A percentile compares a stretch with the other conserved stretches of the same genome.
Conservation (phyloP, 2,113 vertebrate genomes). For the Camarhynchus parvulus region DNA sequence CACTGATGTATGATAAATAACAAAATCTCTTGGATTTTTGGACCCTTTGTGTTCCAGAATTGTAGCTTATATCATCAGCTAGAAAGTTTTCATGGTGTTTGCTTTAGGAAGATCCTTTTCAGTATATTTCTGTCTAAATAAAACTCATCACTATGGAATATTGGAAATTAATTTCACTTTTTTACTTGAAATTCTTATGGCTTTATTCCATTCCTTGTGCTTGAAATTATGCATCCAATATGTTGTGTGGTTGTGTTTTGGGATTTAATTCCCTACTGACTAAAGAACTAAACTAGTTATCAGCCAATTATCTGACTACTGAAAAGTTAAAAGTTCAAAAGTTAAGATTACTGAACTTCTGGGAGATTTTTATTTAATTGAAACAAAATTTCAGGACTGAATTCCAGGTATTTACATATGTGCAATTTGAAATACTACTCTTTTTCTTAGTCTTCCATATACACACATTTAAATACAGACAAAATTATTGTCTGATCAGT, state of each 20-base stretch:
- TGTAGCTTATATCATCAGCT: background rate
- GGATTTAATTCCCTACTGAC: background rate
- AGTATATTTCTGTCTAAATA: background rate
- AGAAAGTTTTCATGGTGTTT: background rate
- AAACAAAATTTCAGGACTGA: background rate
- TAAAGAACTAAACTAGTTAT: background rate
- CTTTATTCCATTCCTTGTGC: background rate
- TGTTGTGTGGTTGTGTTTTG: background rate
- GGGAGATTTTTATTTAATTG: background rate
- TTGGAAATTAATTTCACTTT: background rate
- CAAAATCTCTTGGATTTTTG: constrained; percentile 6
- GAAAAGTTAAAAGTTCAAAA: background rate
- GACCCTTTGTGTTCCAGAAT: background rate
- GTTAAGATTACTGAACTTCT: background rate
- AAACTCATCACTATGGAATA: background rate
- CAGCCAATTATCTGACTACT: background rate
- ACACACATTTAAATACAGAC: background rate
- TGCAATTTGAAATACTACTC: background rate
- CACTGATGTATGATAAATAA: constrained; percentile 12
- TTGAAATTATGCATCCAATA: background rate
- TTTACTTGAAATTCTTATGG: background rate
- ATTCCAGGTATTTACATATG: background rate
- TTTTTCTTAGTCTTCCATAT: background rate
- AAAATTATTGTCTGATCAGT: background rate
- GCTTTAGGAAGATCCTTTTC: background rate